Base-by-base conservation (phyloP, 2,888 invertebrate genomes). In the Tetragnatha montana region DNA sequence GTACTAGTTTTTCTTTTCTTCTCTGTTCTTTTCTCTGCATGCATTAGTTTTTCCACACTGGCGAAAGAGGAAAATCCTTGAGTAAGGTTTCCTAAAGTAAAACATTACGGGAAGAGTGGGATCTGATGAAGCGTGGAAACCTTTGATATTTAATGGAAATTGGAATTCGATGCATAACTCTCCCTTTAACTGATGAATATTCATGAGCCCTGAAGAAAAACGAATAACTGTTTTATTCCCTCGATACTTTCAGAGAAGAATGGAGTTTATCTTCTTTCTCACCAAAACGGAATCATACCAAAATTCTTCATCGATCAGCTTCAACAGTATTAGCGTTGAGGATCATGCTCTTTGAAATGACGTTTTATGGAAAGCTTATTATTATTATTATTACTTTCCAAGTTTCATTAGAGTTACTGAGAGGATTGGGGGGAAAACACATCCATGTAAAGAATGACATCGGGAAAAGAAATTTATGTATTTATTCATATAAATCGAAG, bases 161-260 rank as follows among this genome's bases (percentile, higher is more conserved):
- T 60, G 60, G 60, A 60, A 60, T 60, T 60, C 60, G 60, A 60
- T 60, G 60, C 60, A 60, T 60, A 60, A 60, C 60, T 60, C 60
- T 60, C 60, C 17, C 60, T 60, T 60, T 60, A 17, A 17, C 12
- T 17, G 60, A 60, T 60, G 60, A 60, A 60, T 60, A 60, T 60
- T 60, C 60, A 60, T 60, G 60, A 60, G 60, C 4, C 4, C 60
- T 60, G 60, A 6, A 17, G 17, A 8, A 60, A 60, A 17, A 35
- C 35, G 17, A 60, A 60, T 17, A 60, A 60, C 12, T 6, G 6
- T 10, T 60, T 60, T 60, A 60, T 60, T 60, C 60, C 60, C 60
- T 60, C 17, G 60, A 60, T 60, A 60, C 60, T 60, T 60, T 60
- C 60, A 10, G 10, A 60, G 60, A 60, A 60, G 60, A 60, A 60